phyloP scores from a whole-genome alignment of 2,113 vertebrate species.

The Brachyhypopomus occidentalis region DNA sequence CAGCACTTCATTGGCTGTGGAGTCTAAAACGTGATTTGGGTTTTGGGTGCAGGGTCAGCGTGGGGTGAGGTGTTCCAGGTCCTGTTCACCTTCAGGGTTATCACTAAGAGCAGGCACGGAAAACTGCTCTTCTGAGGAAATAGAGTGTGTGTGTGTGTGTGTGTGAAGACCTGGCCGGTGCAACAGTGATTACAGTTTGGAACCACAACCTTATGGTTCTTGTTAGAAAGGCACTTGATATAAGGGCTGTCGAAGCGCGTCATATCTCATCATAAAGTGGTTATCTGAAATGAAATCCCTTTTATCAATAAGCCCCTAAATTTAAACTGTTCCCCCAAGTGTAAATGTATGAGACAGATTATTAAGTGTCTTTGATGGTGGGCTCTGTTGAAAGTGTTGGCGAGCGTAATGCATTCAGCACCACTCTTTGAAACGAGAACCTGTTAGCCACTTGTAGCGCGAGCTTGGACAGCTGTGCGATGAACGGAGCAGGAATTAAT shows the following conservation, averaged over 20 bases:
- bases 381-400: slow-evolving; percentile 59
- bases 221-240: slow-evolving; percentile 73
- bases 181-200: slow-evolving; percentile 35
- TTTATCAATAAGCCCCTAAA: slow-evolving; percentile 71
- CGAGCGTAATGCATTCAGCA: slow-evolving; percentile 67
- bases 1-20: neutral
- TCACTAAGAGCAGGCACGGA: neutral
- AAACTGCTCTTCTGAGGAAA: slow-evolving; percentile 18
- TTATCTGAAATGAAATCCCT: slow-evolving; percentile 70
- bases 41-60: neutral
- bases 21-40: neutral
- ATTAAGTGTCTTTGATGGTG: slow-evolving; percentile 76
- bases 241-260: slow-evolving; percentile 65
- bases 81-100: no score
- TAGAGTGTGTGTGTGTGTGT: slow-evolving; percentile 42
- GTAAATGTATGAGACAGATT: slow-evolving; percentile 78
- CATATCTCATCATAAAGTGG: slow-evolving; percentile 72
- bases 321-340: slow-evolving; percentile 76
- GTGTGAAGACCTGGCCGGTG: neutral
- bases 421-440: slow-evolving; percentile 75
- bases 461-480: slow-evolving; percentile 71
- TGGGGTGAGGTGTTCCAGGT: no score
- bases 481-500: slow-evolving; percentile 73
- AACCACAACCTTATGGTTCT: slow-evolving; percentile 63
- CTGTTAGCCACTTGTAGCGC: slow-evolving; percentile 76